These are phyloP conservation scores for Odontocolon sp. DNA, from an alignment of 2,888 invertebrate genomes.

Conservation along the genomic window DNA sequence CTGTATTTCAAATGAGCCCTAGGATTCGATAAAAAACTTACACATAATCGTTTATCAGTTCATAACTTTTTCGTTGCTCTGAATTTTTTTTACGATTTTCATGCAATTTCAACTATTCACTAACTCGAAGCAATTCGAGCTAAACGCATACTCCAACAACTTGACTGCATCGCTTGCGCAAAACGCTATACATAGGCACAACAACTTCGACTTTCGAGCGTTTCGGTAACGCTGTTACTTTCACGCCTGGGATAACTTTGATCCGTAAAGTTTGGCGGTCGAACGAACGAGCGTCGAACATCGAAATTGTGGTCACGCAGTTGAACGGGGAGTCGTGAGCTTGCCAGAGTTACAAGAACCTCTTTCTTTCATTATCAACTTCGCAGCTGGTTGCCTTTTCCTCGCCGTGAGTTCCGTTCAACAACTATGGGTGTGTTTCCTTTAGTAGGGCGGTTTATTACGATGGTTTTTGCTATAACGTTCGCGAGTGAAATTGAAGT, in stretches of 20 bases:
- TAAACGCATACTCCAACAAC: not conserved
- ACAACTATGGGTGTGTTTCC: not conserved
- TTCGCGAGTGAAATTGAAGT: slow-evolving; percentile 42
- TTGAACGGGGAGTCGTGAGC: slow-evolving; percentile 9
- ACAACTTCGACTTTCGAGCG: slow-evolving; percentile 51
- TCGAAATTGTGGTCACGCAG: slow-evolving; percentile 59
- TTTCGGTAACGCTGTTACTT: slow-evolving; percentile 47
- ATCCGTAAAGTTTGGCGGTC: slow-evolving; percentile 53
- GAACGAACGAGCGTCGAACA: slow-evolving; percentile 35
- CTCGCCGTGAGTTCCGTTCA: not conserved
- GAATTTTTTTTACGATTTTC: no score
- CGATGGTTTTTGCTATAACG: slow-evolving; percentile 25
- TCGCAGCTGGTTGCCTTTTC: slow-evolving; percentile 16
- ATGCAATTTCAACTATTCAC: no score
- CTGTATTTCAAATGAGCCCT: not conserved
- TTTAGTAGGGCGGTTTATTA: slow-evolving; percentile 23
- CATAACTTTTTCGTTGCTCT: not conserved
- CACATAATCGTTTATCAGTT: not conserved
- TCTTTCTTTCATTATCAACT: slow-evolving; percentile 60
- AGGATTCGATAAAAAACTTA: no score
- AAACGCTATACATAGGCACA: not conserved
- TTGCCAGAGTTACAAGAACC: slow-evolving; percentile 41
- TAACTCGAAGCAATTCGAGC: no score
- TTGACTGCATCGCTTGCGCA: not conserved
- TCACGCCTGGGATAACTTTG: slow-evolving; percentile 54